Percentiles rank a stretch among this genome's conserved stretches.
Conservation (phyloP, 1,140 invertebrate species). For the Helicoverpa armigera region DNA sequence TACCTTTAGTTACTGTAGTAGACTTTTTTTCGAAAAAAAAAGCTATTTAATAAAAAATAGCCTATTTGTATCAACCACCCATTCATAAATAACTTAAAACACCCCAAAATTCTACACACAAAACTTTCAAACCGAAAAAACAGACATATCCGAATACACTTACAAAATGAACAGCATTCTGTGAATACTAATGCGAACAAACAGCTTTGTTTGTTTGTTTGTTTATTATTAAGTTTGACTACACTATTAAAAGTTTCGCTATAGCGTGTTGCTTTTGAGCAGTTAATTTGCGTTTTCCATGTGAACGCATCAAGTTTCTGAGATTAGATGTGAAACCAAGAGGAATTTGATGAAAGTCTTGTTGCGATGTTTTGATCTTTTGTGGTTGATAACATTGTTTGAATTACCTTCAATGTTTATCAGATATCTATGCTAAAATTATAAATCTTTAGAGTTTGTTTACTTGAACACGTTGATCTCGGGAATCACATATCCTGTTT, state of each 20-base stretch:
- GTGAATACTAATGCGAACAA: conserved; percentile 40
- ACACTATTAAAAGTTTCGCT: conserved; percentile 43
- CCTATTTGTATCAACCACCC: no score
- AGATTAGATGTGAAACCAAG: conserved; percentile 1
- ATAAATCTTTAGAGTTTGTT: no score
- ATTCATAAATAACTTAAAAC: no score
- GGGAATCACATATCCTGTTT: no score
- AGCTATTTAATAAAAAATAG: no score
- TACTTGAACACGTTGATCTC: no score
- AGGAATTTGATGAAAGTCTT: neutral
- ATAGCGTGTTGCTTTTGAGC: conserved; percentile 14
- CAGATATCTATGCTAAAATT: no score
- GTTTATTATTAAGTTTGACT: conserved; percentile 46
- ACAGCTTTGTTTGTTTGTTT: conserved; percentile 5
- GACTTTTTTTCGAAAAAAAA: no score
- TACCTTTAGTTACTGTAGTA: no score
- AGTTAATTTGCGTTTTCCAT: conserved; percentile 32
- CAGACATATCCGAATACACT: conserved; percentile 2
- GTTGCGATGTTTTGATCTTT: neutral
- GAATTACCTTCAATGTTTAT: no score
- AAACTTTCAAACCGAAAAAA: neutral
- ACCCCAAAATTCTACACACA: no score
- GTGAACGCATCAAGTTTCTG: conserved; percentile 21
- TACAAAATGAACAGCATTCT: conserved; percentile 20
- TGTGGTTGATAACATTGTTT: neutral